Conservation (phyloP, 1,140 invertebrate genomes). For the Meloidogyne floridensis region DNA sequence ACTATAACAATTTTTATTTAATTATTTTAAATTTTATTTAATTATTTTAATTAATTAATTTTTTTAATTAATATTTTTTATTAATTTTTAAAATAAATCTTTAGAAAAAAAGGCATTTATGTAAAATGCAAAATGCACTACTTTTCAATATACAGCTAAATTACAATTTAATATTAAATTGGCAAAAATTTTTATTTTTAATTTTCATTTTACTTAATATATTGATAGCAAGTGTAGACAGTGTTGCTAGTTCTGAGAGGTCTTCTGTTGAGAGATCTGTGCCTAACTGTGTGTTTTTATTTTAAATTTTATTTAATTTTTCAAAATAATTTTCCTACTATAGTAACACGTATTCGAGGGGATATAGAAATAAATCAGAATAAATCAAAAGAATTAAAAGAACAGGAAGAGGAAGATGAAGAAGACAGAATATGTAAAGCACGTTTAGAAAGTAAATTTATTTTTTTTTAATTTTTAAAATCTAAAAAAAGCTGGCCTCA, state of each 20-base stretch:
- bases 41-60: too few species aligned
- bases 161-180: background rate
- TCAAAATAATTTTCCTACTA: background rate
- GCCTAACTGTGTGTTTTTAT: background rate
- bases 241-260: background rate
- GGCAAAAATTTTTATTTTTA: background rate
- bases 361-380: background rate
- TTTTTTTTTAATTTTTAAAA: background rate
- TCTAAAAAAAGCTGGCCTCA: too few species aligned
- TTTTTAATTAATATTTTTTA: too few species aligned
- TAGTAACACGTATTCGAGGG: background rate
- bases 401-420: background rate
- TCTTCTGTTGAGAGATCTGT: background rate
- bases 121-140: background rate
- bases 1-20: too few species aligned
- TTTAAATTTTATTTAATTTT: background rate
- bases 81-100: too few species aligned
- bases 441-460: conserved; percentile 1
- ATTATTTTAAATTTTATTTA: too few species aligned
- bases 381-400: conserved; percentile 11
- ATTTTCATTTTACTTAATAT: background rate
- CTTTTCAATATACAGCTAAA: background rate
- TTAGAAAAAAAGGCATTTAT: background rate
- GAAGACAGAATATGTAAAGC: conserved; percentile 7
- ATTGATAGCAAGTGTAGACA: background rate